A percentile compares a stretch with the other conserved stretches of the same genome.
Conservation (phyloP, 2,888 invertebrate species). For the Trissolcus japonicus region DNA sequence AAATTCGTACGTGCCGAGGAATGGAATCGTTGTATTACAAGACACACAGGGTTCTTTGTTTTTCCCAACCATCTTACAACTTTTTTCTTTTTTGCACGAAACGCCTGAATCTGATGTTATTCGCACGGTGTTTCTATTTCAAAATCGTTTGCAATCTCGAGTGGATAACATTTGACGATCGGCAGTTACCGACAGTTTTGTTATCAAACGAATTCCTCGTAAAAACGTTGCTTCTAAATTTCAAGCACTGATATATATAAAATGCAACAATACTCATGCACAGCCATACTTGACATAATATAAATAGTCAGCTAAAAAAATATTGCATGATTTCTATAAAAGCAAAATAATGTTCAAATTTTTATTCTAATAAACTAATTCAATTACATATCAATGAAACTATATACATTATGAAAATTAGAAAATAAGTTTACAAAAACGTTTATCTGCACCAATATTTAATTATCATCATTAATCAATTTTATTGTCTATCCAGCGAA, state of each 20-base stretch:
- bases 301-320: slow-evolving; percentile 24
- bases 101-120: slow-evolving; percentile 41
- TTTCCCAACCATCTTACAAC: no score
- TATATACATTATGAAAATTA: no score
- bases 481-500: background rate
- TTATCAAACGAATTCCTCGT: slow-evolving; percentile 34
- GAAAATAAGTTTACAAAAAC: no score
- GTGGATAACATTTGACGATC: slow-evolving; percentile 54
- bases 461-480: background rate
- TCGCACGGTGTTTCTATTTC: slow-evolving; percentile 37
- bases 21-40: slow-evolving; percentile 64
- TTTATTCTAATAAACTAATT: no score
- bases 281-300: slow-evolving; percentile 12
- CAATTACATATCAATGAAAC: no score
- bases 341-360: no score
- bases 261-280: slow-evolving; percentile 40
- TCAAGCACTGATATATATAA: slow-evolving; percentile 19
- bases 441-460: no score
- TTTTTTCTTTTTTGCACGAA: background rate
- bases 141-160: slow-evolving; percentile 54
- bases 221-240: slow-evolving; percentile 38
- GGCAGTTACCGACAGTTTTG: slow-evolving; percentile 43
- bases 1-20: slow-evolving; percentile 63
- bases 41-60: slow-evolving; percentile 4
- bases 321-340: no score